Conservation (phyloP, 2,113 vertebrate genomes). For the Gulo gulo region DNA sequence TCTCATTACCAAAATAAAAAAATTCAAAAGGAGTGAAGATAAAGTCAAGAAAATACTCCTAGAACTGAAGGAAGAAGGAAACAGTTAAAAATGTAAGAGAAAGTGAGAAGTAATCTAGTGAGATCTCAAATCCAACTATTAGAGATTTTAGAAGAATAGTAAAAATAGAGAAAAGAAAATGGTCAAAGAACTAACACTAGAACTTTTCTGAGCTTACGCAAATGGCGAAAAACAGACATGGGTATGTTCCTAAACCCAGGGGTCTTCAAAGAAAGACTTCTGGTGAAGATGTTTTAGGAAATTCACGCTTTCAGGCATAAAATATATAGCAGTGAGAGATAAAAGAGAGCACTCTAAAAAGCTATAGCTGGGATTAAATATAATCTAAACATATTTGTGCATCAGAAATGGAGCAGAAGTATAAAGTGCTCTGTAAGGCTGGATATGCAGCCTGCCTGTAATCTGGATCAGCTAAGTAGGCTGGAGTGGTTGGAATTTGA, state of each 20-base stretch:
- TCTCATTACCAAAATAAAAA: background rate
- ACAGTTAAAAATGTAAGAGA: background rate
- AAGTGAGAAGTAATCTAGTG: background rate
- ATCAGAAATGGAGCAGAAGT: background rate
- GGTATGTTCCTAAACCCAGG: background rate
- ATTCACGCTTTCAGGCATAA: background rate
- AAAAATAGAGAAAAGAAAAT: background rate
- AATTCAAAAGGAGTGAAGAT: background rate
- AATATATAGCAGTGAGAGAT: background rate
- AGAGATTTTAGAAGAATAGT: background rate
- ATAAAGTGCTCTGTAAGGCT: background rate
- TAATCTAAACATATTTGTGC: background rate
- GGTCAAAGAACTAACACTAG: background rate
- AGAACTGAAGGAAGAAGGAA: background rate
- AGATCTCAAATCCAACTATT: background rate
- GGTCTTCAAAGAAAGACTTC: constrained; percentile 3
- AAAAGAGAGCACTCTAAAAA: background rate
- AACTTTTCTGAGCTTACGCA: background rate
- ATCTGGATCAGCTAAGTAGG: background rate
- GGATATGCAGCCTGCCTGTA: background rate
- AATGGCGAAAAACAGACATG: background rate
- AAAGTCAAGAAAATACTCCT: background rate
- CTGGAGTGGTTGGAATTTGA: background rate
- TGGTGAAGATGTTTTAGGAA: background rate
- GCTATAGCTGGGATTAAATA: background rate